Percentiles rank a stretch among this genome's conserved stretches.
phyloP scores from a whole-genome alignment of 1,140 invertebrate genomes.

The Schmidtea mediterranea region DNA sequence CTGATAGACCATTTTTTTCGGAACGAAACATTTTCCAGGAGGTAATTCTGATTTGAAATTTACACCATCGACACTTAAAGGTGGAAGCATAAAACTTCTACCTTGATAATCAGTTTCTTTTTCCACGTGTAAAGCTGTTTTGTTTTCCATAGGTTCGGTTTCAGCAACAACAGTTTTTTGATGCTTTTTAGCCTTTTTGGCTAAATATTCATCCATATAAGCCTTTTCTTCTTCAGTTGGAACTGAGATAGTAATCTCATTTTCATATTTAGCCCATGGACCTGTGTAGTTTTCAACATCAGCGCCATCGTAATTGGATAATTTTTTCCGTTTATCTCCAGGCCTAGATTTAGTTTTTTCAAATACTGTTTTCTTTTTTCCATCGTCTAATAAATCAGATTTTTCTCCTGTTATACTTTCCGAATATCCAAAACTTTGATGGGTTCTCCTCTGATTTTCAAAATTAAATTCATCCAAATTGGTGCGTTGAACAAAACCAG shows the following conservation, averaged over 20 bases:
- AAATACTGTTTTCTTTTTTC: constrained; percentile 43
- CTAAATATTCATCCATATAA: constrained; percentile 47
- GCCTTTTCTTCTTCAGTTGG: constrained; percentile 38
- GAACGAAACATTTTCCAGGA: constrained; percentile 80
- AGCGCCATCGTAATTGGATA: constrained; percentile 57
- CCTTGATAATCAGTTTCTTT: constrained; percentile 84
- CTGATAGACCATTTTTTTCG: constrained; percentile 77
- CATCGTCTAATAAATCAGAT: no score
- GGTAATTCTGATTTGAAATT: constrained; percentile 66
- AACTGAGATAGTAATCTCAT: constrained; percentile 58
- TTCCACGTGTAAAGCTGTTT: constrained; percentile 64
- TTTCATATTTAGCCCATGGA: constrained; percentile 76
- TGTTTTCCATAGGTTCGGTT: constrained; percentile 55
- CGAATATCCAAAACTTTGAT: constrained; percentile 56
- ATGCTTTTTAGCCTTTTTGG: constrained; percentile 36
- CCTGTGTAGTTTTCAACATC: constrained; percentile 83
- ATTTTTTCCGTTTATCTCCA: constrained; percentile 58
- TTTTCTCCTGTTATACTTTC: constrained; percentile 70
- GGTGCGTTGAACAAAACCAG: constrained; percentile 74
- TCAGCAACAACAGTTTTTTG: constrained; percentile 36
- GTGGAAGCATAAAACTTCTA: constrained; percentile 65
- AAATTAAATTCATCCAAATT: constrained; percentile 90
- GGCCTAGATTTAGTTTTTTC: constrained; percentile 39
- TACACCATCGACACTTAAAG: constrained; percentile 64
- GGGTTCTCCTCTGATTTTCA: constrained; percentile 82